Evolutionary conservation across 37 sponge, comb jelly and placozoan species (phyloP).

Genomic region (Agelas oroides): DNA sequence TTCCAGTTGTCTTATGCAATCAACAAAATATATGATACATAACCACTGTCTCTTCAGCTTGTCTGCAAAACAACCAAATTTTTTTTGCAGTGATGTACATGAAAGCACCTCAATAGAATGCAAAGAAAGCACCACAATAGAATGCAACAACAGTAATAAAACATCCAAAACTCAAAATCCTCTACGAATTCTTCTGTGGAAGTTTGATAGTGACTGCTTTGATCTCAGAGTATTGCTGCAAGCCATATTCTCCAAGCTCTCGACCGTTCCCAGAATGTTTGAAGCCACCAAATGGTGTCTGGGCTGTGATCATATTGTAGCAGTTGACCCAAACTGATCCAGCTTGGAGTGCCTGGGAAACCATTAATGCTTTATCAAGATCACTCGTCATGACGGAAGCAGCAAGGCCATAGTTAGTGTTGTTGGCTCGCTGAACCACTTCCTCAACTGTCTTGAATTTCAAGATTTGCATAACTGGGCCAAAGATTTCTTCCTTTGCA

Average conservation of each 20-base stretch:
- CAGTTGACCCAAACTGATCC: slow-evolving; percentile 96
- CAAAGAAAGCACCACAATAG: too few relatives aligned
- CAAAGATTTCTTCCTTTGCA: slow-evolving; percentile 98
- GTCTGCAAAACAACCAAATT: too few relatives aligned
- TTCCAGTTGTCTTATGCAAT: too few relatives aligned
- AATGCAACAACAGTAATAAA: too few relatives aligned
- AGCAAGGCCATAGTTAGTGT: slow-evolving; percentile 91
- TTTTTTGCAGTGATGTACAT: too few relatives aligned
- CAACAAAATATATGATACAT: too few relatives aligned
- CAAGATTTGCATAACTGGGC: slow-evolving; percentile 99
- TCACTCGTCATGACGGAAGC: slow-evolving; percentile 92
- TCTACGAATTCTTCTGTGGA: slow-evolving; percentile 94
- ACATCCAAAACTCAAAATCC: too few relatives aligned
- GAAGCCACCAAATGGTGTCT: slow-evolving; percentile 95
- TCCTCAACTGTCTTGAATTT: slow-evolving; percentile 96
- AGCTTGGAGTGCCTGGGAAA: slow-evolving; percentile 86
- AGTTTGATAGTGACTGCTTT: slow-evolving; percentile 92
- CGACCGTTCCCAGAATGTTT: slow-evolving; percentile 95
- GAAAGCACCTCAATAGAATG: too few relatives aligned
- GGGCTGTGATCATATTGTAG: slow-evolving; percentile 72
- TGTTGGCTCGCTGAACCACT: slow-evolving; percentile 95
- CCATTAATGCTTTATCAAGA: slow-evolving; percentile 81
- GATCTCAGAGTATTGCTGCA: slow-evolving; percentile 95
- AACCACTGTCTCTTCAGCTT: too few relatives aligned
- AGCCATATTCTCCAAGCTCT: slow-evolving; percentile 97